Conservation (phyloP, 2,113 vertebrate genomes). For the Heliornis fulica region DNA sequence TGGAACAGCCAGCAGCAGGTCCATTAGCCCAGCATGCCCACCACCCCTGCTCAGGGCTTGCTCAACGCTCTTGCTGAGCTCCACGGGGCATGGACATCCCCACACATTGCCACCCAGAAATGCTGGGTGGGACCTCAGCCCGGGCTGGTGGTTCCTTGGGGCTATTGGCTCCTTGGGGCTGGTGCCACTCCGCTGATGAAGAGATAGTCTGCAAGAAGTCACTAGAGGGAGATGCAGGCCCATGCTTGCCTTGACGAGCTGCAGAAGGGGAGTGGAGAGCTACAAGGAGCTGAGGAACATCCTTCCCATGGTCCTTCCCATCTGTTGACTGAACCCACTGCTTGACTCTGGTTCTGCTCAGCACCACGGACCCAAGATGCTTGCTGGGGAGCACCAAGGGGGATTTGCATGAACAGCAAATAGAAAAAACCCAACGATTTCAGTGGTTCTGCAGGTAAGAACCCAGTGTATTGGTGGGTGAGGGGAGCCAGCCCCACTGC, state of each 20-base stretch:
- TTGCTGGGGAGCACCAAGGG: background rate
- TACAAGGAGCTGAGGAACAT: background rate
- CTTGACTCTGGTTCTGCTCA: background rate
- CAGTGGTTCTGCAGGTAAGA: background rate
- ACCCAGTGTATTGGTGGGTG: accelerated
- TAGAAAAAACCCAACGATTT: accelerated
- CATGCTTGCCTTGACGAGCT: background rate
- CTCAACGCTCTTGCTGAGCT: accelerated
- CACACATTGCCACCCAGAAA: accelerated
- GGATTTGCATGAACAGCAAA: background rate
- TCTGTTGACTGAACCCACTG: accelerated
- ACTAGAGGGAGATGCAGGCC: slow-evolving; percentile 63
- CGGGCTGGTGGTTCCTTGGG: background rate
- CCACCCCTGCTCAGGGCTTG: background rate
- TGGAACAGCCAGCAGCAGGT: background rate
- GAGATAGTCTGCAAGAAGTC: background rate
- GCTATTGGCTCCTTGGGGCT: background rate
- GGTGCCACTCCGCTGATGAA: background rate
- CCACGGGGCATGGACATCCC: accelerated
- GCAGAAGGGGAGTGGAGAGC: background rate
- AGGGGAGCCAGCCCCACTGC: accelerated
- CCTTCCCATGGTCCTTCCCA: background rate
- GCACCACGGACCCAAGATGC: accelerated
- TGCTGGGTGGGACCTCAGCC: background rate
- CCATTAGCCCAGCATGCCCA: accelerated